Conservation (phyloP, 2,888 invertebrate genomes). For the Atethmia centrago region DNA sequence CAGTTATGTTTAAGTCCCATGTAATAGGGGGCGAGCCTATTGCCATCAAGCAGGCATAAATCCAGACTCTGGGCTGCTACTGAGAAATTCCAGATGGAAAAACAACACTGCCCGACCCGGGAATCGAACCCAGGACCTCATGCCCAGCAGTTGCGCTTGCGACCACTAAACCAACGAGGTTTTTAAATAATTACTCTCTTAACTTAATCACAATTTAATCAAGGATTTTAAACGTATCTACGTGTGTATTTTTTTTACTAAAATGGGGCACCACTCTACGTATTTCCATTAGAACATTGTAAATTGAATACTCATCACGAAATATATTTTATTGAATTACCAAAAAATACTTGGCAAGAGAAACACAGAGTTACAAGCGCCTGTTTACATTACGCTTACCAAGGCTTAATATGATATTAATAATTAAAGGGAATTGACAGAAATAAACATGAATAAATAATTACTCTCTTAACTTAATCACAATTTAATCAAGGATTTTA, state of each 20-base stretch:
- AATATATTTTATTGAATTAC: constrained; percentile 24
- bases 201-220: neutral
- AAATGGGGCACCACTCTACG: neutral
- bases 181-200: neutral
- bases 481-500: neutral
- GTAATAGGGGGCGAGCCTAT: neutral
- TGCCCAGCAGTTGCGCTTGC: neutral
- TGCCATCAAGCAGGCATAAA: neutral
- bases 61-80: neutral
- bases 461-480: neutral
- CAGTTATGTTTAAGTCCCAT: neutral
- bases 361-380: constrained; percentile 5
- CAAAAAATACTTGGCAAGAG: constrained; percentile 7
- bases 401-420: constrained; percentile 37
- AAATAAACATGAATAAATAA: constrained; percentile 45
- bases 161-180: neutral
- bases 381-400: constrained; percentile 19
- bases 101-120: neutral
- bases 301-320: constrained; percentile 15
- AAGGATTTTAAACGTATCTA: neutral
- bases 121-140: neutral
- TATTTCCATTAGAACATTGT: neutral
- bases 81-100: neutral
- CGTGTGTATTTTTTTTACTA: neutral
- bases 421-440: constrained; percentile 39